A percentile compares a stretch with the other conserved stretches of the same genome.
Conservation (phyloP, 2,888 invertebrate genomes). For the Acleris cristana region DNA sequence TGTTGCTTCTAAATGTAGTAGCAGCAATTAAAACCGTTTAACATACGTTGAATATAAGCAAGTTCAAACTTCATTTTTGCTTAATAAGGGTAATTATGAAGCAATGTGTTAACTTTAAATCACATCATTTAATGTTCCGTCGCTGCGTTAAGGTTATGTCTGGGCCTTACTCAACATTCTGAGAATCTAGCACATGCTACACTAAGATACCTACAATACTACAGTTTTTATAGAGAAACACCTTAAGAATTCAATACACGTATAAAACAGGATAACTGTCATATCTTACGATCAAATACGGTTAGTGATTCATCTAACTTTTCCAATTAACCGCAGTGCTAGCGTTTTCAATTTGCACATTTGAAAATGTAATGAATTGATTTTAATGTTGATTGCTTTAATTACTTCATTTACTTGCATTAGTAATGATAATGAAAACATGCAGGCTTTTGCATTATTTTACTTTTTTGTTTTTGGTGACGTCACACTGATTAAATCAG, state of each 20-base stretch:
- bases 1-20: background rate
- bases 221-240: constrained; percentile 18
- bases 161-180: constrained; percentile 52
- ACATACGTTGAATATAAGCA: constrained; percentile 19
- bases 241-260: constrained; percentile 25
- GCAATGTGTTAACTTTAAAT: constrained; percentile 49
- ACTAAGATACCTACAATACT: constrained; percentile 45
- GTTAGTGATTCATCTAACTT: constrained; percentile 15
- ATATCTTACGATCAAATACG: constrained; percentile 7
- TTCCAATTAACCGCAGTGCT: constrained; percentile 6
- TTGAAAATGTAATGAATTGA: background rate
- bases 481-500: too few species aligned
- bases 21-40: constrained; percentile 20
- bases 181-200: constrained; percentile 46
- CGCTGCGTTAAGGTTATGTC: constrained; percentile 44
- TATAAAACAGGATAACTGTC: constrained; percentile 18
- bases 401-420: too few species aligned
- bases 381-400: background rate
- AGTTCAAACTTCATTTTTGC: constrained; percentile 17
- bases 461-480: too few species aligned
- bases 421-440: too few species aligned
- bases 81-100: constrained; percentile 44
- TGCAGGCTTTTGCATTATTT: too few species aligned
- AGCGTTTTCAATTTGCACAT: constrained; percentile 9
- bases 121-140: constrained; percentile 44